Conservation (phyloP, 2,113 vertebrate genomes). For the Menura novaehollandiae region DNA sequence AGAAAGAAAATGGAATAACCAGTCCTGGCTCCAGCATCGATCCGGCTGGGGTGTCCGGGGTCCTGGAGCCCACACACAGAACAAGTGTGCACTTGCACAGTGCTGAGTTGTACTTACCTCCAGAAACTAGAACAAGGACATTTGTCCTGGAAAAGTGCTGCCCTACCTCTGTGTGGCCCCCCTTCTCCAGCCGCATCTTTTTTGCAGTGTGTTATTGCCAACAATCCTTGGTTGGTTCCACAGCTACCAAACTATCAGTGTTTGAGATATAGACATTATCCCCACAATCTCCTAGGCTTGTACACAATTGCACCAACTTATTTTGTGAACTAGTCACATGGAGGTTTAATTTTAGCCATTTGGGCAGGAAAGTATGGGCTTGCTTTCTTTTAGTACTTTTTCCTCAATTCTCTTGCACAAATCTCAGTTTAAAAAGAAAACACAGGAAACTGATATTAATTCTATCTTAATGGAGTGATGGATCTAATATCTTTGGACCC, state of each 20-base stretch:
- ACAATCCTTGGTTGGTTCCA: neutral
- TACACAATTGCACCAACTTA: neutral
- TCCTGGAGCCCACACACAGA: neutral
- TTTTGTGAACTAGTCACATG: neutral
- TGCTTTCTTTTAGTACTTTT: neutral
- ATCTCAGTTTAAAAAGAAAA: neutral
- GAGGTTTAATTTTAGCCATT: neutral
- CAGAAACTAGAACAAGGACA: neutral
- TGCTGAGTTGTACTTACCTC: neutral
- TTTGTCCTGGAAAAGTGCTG: neutral
- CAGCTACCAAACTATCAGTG: neutral
- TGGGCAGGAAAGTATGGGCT: neutral
- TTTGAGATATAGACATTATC: no score
- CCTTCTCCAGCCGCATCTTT: neutral
- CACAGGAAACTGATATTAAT: neutral
- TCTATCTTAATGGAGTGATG: neutral
- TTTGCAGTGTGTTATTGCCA: fast-evolving
- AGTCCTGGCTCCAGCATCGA: neutral
- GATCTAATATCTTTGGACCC: neutral
- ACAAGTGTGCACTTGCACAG: neutral
- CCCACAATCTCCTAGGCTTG: neutral
- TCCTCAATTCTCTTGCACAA: neutral
- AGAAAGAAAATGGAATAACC: neutral
- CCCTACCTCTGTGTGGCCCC: fast-evolving
- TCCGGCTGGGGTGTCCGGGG: no score